Evolutionary conservation across 2,888 invertebrate genomes (phyloP), one percentile per base, ranked within the genome.

Genomic region (Ectemnius cavifrons): DNA sequence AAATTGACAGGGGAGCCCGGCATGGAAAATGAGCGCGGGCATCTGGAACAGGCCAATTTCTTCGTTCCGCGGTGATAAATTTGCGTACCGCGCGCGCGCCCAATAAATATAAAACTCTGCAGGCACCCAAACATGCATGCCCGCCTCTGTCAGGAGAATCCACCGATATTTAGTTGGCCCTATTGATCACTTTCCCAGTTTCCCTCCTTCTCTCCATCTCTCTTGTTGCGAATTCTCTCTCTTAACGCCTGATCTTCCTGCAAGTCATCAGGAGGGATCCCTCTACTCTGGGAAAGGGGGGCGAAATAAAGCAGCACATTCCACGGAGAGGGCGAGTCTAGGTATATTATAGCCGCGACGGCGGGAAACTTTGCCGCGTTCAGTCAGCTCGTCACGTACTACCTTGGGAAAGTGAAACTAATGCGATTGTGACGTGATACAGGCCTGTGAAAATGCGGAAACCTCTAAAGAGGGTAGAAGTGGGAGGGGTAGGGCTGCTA

Each of bases 31-130:
- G 75, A 79, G 75, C 73, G 37, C 37, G 70, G 67, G 63, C 63
- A 37, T 58, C 71, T 67, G 69, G 59, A 57, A 60, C 69, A 72
- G 73, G 71, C 79, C 83, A 83, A 83, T 83, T 83, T 83, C 83
- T 83, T 83, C 82, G 77, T 82, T 82, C 63, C 74, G 81, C 75
- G 62, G 71, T 37, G 79, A 74, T 71, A 79, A 70, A 75, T 81
- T 81, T 64, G 49, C 71, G 45, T 72, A 74, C 49, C 37, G 64
- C 52, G 23, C 20, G 23, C 8, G 8, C 28, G 60, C 64, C 57
- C 61, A 52, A 69, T 70, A 75, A 72, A 80, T 59, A 64, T 52
- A 63, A 57, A 65, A 70, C 59, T 47, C 66, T 23, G 23, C 8
- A 63, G 60, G 60, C 37, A 18, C 8, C 37, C 28, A 52, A 65